Evolutionary conservation across 2,888 invertebrate genomes (phyloP), one percentile per base, ranked within the genome.

Genomic region (Coleophora deauratella): DNA sequence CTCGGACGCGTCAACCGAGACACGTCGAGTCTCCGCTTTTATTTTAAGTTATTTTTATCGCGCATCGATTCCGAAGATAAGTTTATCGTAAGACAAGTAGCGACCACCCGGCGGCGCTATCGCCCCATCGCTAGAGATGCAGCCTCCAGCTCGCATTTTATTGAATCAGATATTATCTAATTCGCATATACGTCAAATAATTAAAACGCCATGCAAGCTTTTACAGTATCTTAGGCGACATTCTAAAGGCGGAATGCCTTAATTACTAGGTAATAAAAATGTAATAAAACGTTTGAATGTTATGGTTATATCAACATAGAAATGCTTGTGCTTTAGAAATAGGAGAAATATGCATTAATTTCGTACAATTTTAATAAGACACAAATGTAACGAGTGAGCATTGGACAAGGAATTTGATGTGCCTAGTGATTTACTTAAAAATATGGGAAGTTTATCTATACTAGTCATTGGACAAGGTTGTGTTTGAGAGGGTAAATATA

Each of bases 61-160:
- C 77, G 79, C 76, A 81, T 82, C 81, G 84, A 84, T 82, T 76
- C 75, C 79, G 68, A 75, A 84, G 84, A 84, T 84, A 85, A 81
- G 74, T 78, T 72, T 69, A 72, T 76, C 79, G 81, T 81, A 85
- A 85, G 82, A 85, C 84, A 72, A 81, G 85, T 81, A 84, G 85
- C 80, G 84, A 71, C 84, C 85, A 84, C 84, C 82, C 73, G 71
- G 66, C 56, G 57, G 55, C 52, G 58, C 51, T 55, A 51, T 57
- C 57, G 4, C 31, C 31, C 31, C 31, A 10, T 31, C 31, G 21
- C 21, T 21, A 21, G 21, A 21, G 21, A 21, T 21, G n/a, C 28
- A 8, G 9, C 10, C 28, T 28, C 31, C 31, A 31, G 31, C 66
- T 64, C 62, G 75, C 76, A 74, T 81, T 82, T 81, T 82, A 82